Evolutionary conservation across 2,888 invertebrate genomes (phyloP), one percentile per base, ranked within the genome.

Genomic region (Trichacis sp.): DNA sequence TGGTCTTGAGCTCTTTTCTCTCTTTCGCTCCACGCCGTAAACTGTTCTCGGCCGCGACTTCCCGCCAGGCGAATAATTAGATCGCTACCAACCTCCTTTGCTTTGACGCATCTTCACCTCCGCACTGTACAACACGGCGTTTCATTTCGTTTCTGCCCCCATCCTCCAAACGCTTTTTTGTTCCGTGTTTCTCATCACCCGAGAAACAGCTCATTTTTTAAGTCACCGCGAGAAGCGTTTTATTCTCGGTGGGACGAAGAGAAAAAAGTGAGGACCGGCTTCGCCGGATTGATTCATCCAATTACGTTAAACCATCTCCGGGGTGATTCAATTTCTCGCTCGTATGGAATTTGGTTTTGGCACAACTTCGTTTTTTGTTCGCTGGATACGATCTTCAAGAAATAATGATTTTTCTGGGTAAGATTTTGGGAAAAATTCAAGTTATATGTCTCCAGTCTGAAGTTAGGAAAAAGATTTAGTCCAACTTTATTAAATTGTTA

Each of bases 51-150:
- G 79, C 77, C 81, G 73, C 76, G 81, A 74, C 79, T 74, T 78
- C 83, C 83, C 78, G 80, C 79, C 79, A 83, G 78, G 83, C 81
- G 77, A 82, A 83, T 83, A 84, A 83, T 84, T 84, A 84, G 83
- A 83, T 82, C 83, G 83, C 83, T 83, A 84, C 83, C 81, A 82
- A 80, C 74, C 80, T 80, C 77, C 77, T 73, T 71, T 70, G 67
- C 74, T 73, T 77, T 79, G 75, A 79, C 78, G 77, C 79, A 73
- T 73, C 72, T 63, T 71, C 74, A 74, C 77, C 73, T 70, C 67
- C 69, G 64, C 62, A 56, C 52, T 53, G 47, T 58, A 57, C 70
- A 63, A 67, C 73, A 65, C 69, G 63, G 65, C 72, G 64, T 70
- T 66, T 72, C 59, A 68, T 68, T 67, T 64, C 66, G 63, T 71